Percentiles rank a stretch among this genome's conserved stretches.
These are phyloP conservation scores for human (Homo sapiens) DNA, from an alignment of 2,113 vertebrate species.

Conservation along the genomic window DNA sequence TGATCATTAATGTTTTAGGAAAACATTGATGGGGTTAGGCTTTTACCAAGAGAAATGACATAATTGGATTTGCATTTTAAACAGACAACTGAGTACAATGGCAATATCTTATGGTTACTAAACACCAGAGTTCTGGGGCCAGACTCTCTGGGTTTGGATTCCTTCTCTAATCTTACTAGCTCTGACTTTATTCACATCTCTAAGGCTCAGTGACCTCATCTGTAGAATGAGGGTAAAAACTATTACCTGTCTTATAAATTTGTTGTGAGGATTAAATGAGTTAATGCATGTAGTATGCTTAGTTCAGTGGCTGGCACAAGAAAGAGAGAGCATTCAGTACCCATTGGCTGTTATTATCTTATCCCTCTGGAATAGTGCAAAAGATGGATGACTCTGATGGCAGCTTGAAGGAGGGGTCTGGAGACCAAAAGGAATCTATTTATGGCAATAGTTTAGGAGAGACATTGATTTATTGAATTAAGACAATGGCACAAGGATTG, in stretches of 20 bases:
- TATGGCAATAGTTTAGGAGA: background rate
- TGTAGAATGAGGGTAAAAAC: background rate
- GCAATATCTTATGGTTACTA: background rate
- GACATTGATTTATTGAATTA: background rate
- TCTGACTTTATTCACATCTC: background rate
- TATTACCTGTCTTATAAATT: background rate
- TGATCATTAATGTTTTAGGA: constrained; percentile 26
- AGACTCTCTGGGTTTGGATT: background rate
- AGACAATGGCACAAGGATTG: background rate
- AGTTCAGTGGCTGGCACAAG: background rate
- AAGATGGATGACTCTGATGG: background rate
- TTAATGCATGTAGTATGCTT: background rate
- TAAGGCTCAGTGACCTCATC: background rate
- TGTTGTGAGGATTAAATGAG: background rate
- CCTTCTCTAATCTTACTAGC: background rate
- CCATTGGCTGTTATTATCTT: background rate
- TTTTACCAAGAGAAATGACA: constrained; percentile 28
- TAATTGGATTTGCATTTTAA: constrained; percentile 39
- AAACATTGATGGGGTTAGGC: constrained; percentile 4
- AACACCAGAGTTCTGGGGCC: background rate
- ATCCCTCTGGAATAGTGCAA: background rate
- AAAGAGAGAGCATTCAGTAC: background rate
- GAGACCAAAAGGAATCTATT: background rate
- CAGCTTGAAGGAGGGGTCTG: background rate
- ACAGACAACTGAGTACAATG: background rate